phyloP scores from a whole-genome alignment of 2,797 vertebrate genomes.

The Cryptoprocta ferox region DNA sequence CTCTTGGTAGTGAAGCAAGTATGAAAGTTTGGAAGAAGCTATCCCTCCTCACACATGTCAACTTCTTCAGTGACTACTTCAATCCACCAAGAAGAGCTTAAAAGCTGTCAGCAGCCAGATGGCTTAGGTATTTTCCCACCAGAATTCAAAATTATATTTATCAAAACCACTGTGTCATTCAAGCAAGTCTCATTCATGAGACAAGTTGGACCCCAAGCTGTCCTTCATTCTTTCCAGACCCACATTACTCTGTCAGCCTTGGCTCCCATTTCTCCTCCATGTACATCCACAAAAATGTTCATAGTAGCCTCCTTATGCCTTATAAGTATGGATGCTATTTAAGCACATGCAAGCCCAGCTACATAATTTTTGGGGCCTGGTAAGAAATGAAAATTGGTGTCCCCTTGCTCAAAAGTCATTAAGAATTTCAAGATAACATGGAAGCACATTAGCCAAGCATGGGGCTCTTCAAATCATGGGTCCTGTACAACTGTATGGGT shows the following conservation, averaged over 20 bases:
- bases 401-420: not conserved
- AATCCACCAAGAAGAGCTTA: not conserved
- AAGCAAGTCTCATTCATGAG: not conserved
- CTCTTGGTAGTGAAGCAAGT: not conserved
- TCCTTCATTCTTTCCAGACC: not conserved
- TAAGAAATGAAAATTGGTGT: not conserved
- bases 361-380: too few relatives aligned
- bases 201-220: too few relatives aligned
- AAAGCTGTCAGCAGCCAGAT: not conserved
- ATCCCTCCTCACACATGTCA: not conserved
- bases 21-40: not conserved
- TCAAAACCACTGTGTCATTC: not conserved
- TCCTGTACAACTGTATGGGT: rapidly evolving
- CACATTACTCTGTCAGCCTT: not conserved
- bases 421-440: not conserved
- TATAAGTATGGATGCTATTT: not conserved
- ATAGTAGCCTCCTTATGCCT: not conserved
- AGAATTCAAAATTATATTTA: not conserved
- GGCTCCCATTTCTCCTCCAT: not conserved
- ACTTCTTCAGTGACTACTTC: not conserved
- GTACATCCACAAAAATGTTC: not conserved
- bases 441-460: not conserved
- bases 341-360: not conserved
- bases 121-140: not conserved
- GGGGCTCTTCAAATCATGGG: not conserved